Percentiles rank a stretch among this genome's conserved stretches.
Evolutionary conservation across 2,113 vertebrate species (phyloP).

Genomic region (Gambusia holbrooki): DNA sequence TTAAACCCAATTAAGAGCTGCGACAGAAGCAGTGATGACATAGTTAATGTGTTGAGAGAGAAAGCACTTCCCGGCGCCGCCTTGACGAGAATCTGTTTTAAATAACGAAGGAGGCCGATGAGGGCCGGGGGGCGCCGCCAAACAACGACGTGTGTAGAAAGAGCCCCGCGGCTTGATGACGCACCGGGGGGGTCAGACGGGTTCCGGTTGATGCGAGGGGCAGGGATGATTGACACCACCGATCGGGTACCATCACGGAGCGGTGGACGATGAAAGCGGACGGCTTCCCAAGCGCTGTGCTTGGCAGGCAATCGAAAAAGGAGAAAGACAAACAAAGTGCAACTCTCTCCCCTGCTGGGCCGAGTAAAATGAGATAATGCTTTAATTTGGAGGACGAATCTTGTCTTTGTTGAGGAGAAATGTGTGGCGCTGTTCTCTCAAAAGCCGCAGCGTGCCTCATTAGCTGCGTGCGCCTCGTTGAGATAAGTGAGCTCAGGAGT

Average conservation of each 20-base stretch:
- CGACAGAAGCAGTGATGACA: conserved; percentile 12
- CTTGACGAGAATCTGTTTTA: conserved; percentile 4
- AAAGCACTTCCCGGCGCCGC: background rate
- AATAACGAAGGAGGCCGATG: background rate
- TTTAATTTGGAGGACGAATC: conserved; percentile 60
- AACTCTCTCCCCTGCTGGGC: conserved; percentile 39
- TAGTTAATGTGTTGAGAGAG: conserved; percentile 29
- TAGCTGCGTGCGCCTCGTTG: conserved; percentile 64
- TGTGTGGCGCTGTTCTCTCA: conserved; percentile 43
- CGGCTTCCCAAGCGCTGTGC: conserved; percentile 49
- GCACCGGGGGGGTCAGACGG: conserved; percentile 27
- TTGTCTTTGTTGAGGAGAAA: conserved; percentile 54
- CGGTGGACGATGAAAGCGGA: conserved; percentile 46
- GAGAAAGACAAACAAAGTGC: conserved; percentile 20
- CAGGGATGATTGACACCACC: conserved; percentile 55
- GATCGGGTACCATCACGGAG: conserved; percentile 51
- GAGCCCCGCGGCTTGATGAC: conserved; percentile 23
- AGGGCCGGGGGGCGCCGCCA: background rate
- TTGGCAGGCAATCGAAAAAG: conserved; percentile 54
- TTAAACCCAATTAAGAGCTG: conserved; percentile 39
- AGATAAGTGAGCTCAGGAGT: conserved; percentile 59
- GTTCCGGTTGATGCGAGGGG: conserved; percentile 32
- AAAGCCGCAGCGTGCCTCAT: conserved; percentile 67
- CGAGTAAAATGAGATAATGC: conserved; percentile 59
- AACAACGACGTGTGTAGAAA: conserved; percentile 23